Base-by-base conservation (phyloP, 1,140 invertebrate genomes). In the Drosophila setifemur region DNA sequence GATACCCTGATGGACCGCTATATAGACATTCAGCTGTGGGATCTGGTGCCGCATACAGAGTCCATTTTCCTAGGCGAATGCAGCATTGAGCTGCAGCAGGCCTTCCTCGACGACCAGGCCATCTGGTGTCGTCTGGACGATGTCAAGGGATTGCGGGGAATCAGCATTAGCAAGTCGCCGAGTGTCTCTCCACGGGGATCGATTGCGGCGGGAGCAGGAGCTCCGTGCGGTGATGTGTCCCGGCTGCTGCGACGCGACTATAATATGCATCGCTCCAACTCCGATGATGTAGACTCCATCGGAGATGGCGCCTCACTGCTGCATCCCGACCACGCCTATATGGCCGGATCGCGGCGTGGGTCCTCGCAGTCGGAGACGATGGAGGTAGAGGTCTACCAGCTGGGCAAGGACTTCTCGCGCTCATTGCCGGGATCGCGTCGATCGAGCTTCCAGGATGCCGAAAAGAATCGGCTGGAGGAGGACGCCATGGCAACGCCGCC, bases 121-220 rank as follows among this genome's bases (percentile, higher is more conserved):
- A 94, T 96, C 16, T 97, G 96, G 96, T 97, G 96, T 90, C 93
- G 95, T 11, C 91, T 98, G 37, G 95, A 97, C 76, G 96, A 96
- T 90, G 94, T 94, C 0, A 92, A 93, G 44, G 93, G 95, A 14
- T 79, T 95, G 18, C 91, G 94, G 12, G 91, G 91, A 33, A 89
- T 86, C 4, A 87, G 82, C 25, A 90, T 90, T 2, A 91, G 91
- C 19, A 94, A 94, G 52, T 95, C 95, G 0, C 95, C 95, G 0
- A 94, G 94, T 78, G 93, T 94, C 1, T 96, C 95, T 0, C 95
- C 96, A 0, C 92, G 96, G n/a, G 94, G 95, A 21, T 96, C 95
- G 0, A 92, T 96, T 1, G 94, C 93, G 0, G 92, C 89, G 1
- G 88, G 88, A 1, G 77, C 75, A 28, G 72, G 93, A 1, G 79